Conservation (phyloP, 2,113 vertebrate genomes). For the Antechinus flavipes region DNA sequence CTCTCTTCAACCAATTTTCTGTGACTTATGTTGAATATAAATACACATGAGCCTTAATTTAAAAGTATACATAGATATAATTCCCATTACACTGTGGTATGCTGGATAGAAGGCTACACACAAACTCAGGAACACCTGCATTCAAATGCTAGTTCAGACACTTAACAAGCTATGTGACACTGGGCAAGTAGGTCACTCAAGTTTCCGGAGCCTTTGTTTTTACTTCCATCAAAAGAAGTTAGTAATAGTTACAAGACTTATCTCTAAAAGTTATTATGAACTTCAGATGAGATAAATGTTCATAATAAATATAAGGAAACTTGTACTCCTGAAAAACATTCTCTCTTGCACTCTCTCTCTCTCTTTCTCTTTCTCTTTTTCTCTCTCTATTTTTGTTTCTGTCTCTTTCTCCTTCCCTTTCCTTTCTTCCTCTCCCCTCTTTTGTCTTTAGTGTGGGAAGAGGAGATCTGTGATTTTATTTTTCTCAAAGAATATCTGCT, state of each 20-base stretch:
- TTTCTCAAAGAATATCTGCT: background rate
- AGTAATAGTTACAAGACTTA: background rate
- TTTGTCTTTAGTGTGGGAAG: background rate
- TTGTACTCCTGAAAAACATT: background rate
- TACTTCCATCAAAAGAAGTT: background rate
- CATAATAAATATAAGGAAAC: background rate
- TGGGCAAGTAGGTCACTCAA: background rate
- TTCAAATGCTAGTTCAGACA: background rate
- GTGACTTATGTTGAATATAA: background rate
- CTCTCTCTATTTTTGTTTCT: too few species aligned
- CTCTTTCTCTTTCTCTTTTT: too few species aligned
- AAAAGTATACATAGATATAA: background rate
- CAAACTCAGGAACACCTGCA: background rate
- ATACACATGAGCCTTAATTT: background rate
- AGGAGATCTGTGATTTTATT: background rate
- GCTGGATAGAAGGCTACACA: background rate
- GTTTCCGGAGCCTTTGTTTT: background rate
- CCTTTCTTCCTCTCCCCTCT: too few species aligned
- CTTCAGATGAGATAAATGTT: background rate
- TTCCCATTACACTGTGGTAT: background rate
- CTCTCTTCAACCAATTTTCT: constrained; percentile 5
- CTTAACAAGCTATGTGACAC: background rate
- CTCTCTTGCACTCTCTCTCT: too few species aligned
- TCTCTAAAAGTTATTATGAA: background rate
- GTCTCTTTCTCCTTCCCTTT: too few species aligned